Conservation (phyloP, 2,113 vertebrate species). For the Anser cygnoides region DNA sequence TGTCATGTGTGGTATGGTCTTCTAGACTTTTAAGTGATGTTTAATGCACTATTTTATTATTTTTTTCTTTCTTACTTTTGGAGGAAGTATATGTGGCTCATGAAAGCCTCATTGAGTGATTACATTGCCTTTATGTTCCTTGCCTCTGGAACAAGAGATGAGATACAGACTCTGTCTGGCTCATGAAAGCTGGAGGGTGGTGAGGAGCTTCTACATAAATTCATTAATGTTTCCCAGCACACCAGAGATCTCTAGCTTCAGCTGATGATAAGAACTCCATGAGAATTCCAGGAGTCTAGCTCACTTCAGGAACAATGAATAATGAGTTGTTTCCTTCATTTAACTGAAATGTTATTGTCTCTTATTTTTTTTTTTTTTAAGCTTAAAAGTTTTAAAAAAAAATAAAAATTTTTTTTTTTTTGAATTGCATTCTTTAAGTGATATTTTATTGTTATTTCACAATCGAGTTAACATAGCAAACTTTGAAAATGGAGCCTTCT, state of each 20-base stretch:
- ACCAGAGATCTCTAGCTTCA: background rate
- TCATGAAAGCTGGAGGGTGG: background rate
- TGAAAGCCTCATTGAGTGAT: background rate
- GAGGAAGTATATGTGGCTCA: background rate
- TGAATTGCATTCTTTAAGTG: background rate
- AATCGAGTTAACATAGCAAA: background rate
- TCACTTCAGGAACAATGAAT: background rate
- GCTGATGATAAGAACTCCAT: rapidly evolving
- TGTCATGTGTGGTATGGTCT: background rate
- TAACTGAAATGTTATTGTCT: background rate
- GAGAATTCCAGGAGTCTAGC: background rate
- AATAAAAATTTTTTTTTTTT: too few relatives aligned
- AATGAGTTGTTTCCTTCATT: background rate
- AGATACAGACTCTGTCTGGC: background rate
- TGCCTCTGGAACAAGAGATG: background rate
- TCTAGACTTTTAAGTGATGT: background rate
- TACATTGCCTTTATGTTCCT: background rate
- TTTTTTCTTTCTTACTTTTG: too few relatives aligned
- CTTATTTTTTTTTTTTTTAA: too few relatives aligned
- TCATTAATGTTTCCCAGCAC: background rate
- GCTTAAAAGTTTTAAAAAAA: too few relatives aligned
- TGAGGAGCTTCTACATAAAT: background rate
- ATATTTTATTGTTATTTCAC: background rate
- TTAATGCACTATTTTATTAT: background rate
- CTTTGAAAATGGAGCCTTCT: background rate